Conservation (phyloP, 2,888 invertebrate genomes). For the Lepidocyrtoides sp. region DNA sequence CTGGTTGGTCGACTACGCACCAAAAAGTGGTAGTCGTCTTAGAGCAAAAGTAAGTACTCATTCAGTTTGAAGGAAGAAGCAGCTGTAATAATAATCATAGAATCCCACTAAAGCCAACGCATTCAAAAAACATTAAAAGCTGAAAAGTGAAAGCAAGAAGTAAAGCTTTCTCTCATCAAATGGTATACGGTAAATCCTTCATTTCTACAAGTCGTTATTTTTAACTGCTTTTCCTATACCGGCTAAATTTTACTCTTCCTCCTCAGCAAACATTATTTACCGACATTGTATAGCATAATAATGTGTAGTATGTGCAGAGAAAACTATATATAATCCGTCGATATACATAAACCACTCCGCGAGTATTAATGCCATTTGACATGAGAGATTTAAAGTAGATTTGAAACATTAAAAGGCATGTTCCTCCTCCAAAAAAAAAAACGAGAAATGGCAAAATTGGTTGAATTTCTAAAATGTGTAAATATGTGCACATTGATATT, state of each 20-base stretch:
- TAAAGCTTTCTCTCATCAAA: constrained; percentile 75
- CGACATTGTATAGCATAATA: not conserved
- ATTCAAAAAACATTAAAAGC: constrained; percentile 70
- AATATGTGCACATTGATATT: not conserved
- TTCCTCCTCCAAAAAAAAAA: constrained; percentile 25
- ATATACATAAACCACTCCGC: constrained; percentile 35
- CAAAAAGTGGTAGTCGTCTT: constrained; percentile 7
- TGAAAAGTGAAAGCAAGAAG: constrained; percentile 61
- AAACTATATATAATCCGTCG: not conserved
- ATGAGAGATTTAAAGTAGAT: constrained; percentile 78
- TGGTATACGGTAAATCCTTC: constrained; percentile 57
- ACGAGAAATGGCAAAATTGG: constrained; percentile 14
- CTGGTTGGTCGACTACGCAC: constrained; percentile 13
- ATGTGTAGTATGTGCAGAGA: not conserved
- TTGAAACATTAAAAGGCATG: constrained; percentile 72
- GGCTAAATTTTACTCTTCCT: not conserved
- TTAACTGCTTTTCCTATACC: constrained; percentile 55
- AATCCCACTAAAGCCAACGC: constrained; percentile 56
- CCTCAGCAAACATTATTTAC: not conserved
- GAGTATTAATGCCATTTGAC: constrained; percentile 73
- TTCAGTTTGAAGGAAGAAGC: not conserved
- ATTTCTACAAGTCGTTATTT: constrained; percentile 75
- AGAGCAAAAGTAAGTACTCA: not conserved
- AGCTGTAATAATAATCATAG: constrained; percentile 62
- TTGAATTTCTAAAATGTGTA: constrained; percentile 1